Conservation (phyloP, 2,888 invertebrate genomes). For the Pilophorus perplexus region DNA sequence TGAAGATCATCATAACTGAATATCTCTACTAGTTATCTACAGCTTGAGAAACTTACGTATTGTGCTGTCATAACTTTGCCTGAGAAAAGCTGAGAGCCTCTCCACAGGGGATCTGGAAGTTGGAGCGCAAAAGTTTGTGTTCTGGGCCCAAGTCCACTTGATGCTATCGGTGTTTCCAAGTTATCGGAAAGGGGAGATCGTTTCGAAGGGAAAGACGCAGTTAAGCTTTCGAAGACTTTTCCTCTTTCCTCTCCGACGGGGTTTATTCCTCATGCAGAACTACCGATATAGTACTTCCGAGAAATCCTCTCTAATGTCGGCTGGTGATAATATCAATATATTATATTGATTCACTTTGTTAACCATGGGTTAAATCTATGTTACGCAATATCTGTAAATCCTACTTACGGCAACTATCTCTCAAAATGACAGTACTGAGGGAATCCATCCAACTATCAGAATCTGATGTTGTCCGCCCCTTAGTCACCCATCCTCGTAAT, state of each 20-base stretch:
- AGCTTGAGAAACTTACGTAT: slow-evolving; percentile 1
- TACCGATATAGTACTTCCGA: background rate
- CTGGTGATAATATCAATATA: background rate
- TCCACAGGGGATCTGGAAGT: background rate
- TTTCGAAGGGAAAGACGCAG: background rate
- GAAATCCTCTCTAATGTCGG: no score
- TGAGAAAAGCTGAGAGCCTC: background rate
- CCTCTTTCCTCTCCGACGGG: background rate
- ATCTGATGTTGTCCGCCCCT: no score
- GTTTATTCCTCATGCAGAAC: background rate
- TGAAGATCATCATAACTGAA: no score
- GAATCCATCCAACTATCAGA: no score
- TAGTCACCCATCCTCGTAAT: no score
- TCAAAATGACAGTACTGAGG: no score
- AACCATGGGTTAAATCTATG: no score
- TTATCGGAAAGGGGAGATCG: background rate
- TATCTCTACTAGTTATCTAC: slow-evolving; percentile 2
- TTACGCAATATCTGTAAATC: background rate
- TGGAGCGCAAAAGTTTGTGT: background rate
- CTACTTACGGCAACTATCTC: background rate
- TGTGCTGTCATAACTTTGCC: slow-evolving; percentile 9
- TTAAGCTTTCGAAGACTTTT: no score
- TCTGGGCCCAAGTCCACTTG: background rate
- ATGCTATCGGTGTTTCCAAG: slow-evolving; percentile 5
- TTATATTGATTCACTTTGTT: background rate